Conservation (phyloP, 53 echinoderm and acorn worm species). For the Henricia sp. region DNA sequence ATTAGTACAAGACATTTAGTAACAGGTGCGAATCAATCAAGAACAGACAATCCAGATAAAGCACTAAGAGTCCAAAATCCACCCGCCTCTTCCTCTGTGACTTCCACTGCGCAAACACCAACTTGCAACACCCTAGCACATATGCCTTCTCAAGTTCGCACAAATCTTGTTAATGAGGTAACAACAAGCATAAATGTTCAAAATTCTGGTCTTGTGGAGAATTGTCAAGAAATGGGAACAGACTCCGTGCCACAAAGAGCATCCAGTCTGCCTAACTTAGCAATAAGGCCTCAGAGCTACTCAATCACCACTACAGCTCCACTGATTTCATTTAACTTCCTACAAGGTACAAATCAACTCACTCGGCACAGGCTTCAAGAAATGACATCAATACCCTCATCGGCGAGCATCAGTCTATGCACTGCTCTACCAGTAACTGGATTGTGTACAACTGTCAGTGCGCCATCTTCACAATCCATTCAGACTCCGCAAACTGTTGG, state of each 20-base stretch:
- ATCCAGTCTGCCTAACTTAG: slow-evolving; percentile 52
- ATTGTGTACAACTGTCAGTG: not conserved
- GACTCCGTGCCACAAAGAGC: slow-evolving; percentile 25
- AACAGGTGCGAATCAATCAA: not conserved
- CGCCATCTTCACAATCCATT: slow-evolving; percentile 30
- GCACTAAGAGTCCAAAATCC: not conserved
- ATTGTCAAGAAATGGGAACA: slow-evolving; percentile 20
- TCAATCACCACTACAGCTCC: slow-evolving; percentile 9
- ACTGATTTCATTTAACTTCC: not conserved
- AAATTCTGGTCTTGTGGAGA: not conserved
- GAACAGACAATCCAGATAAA: not conserved
- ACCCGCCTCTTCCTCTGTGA: not conserved
- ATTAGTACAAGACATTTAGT: not conserved
- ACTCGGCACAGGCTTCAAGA: not conserved
- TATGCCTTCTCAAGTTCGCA: slow-evolving; percentile 2
- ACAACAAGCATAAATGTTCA: slow-evolving; percentile 44
- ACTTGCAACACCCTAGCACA: not conserved
- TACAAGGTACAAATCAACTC: not conserved
- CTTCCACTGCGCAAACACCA: not conserved
- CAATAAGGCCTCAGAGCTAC: slow-evolving; percentile 22
- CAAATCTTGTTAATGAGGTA: not conserved
- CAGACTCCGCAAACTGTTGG: slow-evolving; percentile 3
- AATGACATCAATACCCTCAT: slow-evolving; percentile 13
- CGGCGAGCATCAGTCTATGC: not conserved
- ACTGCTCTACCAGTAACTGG: not conserved